Percentiles rank a stretch among this genome's conserved stretches.
Evolutionary conservation across 2,888 invertebrate genomes (phyloP).

Genomic region (Beris morrisii): DNA sequence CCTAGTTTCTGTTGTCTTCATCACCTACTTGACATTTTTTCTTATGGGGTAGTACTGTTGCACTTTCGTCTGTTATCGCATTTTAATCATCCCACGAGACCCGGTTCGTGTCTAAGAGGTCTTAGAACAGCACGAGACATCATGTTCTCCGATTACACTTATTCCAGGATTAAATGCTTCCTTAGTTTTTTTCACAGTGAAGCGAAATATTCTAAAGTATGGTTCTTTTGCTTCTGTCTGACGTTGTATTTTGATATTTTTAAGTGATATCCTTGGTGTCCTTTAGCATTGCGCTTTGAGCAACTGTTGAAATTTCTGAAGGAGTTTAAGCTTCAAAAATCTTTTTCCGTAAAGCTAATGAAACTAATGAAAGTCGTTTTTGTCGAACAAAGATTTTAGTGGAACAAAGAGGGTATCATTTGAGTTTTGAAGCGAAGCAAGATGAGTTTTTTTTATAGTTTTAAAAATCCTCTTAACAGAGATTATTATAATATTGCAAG

Average conservation of each 20-base stretch:
- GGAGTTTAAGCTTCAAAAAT: too few relatives aligned
- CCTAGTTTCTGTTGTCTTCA: constrained; percentile 4
- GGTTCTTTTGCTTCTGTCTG: not conserved
- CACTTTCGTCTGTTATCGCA: constrained; percentile 22
- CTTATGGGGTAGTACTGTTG: constrained; percentile 14
- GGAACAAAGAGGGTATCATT: too few relatives aligned
- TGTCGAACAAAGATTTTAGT: too few relatives aligned
- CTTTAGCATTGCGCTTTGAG: too few relatives aligned
- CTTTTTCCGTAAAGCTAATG: too few relatives aligned
- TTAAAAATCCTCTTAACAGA: not conserved
- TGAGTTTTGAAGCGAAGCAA: too few relatives aligned
- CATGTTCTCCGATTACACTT: not conserved
- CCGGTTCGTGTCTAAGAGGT: constrained; percentile 25
- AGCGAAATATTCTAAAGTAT: not conserved
- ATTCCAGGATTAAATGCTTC: not conserved
- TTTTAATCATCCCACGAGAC: constrained; percentile 18
- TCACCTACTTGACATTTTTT: constrained; percentile 22
- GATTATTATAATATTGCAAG: constrained; percentile 46
- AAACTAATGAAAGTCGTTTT: too few relatives aligned
- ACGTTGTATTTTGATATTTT: not conserved
- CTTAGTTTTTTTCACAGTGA: not conserved
- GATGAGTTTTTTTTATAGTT: too few relatives aligned
- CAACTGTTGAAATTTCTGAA: too few relatives aligned
- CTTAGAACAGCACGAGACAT: constrained; percentile 8
- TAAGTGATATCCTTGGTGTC: too few relatives aligned